Base-by-base conservation (phyloP, 1,140 invertebrate genomes). In the Colletes latitarsis region DNA sequence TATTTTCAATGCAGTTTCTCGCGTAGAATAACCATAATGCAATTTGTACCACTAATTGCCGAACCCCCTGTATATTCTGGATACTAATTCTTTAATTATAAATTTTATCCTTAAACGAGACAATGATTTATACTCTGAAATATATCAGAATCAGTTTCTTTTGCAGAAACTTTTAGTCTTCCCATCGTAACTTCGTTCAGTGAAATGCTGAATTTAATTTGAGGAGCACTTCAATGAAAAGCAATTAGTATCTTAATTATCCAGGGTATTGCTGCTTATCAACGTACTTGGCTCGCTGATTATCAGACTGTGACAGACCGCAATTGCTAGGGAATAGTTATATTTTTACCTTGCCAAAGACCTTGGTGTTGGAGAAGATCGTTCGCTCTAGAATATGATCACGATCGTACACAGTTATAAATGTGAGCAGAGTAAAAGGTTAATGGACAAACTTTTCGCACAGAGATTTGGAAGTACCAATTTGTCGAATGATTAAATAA, bases 261-360 rank as follows among this genome's bases (percentile, higher is more conserved):
- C n/a, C 9, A 6, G 10, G 15, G 21, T 55, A 71, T 64, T 64
- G 19, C 64, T 64, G 49, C 10, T 64, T n/a, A 19, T 57, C 39
- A 17, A 21, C 21, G 19, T 12, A 30, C 30, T 1, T 21, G 14
- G 15, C 21, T 19, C 4, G 41, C 58, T 15, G 57, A 53, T 73
- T 82, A 84, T 84, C 63, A 84, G 82, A 85, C 78, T 82, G 63
- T 84, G 69, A 84, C 78, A 73, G 21, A 69, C 21, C 17, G 58
- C 1, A 57, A 75, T 67, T 72, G 53, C 14, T 21, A 4, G 0
- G 39, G 19, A n/a, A 8, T 14, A 60, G 30, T 57, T 55, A 52
- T 21, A 43, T 58, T 49, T 30, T 64, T 62, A 19, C 55, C 63
- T 81, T 46, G 62, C 49, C 43, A 30, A 8, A 57, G 64, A 76